Evolutionary conservation across 2,888 invertebrate species (phyloP).

Genomic region (Tetrapedia diversipes): DNA sequence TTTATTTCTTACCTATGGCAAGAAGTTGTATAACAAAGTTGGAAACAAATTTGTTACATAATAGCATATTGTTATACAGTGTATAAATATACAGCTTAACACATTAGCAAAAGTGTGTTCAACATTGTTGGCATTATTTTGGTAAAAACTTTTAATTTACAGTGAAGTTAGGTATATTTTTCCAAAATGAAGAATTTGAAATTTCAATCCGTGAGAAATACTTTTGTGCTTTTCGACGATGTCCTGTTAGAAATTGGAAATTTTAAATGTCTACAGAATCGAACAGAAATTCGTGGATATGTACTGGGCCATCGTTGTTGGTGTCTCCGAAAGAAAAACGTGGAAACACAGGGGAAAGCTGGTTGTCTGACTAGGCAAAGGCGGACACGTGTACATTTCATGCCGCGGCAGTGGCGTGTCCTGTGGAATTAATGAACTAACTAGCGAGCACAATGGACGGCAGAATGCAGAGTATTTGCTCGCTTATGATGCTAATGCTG

Average conservation of each 20-base stretch:
- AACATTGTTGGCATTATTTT: too few species aligned
- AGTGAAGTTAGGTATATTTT: too few species aligned
- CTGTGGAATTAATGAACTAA: conserved; percentile 79
- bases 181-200: too few species aligned
- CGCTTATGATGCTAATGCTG: conserved; percentile 81
- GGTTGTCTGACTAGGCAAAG: conserved; percentile 14
- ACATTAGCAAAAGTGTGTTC: too few species aligned
- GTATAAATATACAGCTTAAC: too few species aligned
- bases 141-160: too few species aligned
- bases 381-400: conserved; percentile 49
- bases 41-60: too few species aligned
- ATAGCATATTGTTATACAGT: too few species aligned
- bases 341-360: background rate
- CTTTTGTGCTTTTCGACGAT: too few species aligned
- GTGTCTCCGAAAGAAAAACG: background rate
- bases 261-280: background rate
- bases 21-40: too few species aligned
- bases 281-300: background rate
- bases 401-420: conserved; percentile 45
- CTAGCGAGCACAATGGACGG: conserved; percentile 76
- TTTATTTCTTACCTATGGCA: too few species aligned
- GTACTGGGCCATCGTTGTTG: background rate
- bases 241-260: background rate
- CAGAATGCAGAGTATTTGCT: conserved; percentile 78
- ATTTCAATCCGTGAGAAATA: too few species aligned